These are phyloP conservation scores for Acropora yongei DNA, from an alignment of 64 coral and sea anemone species.

Conservation along the genomic window DNA sequence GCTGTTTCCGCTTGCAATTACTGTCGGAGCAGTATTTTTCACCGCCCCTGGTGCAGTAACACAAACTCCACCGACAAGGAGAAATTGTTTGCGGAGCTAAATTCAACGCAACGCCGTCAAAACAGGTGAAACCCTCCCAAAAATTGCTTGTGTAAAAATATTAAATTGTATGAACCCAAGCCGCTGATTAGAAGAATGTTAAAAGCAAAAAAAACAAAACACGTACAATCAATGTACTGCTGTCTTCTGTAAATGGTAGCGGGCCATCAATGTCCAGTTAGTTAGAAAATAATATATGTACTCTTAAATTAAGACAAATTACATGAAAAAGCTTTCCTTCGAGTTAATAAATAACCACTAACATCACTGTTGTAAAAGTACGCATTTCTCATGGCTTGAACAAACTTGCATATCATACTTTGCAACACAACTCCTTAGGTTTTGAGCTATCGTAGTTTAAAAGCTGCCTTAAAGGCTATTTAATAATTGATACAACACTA, in stretches of 20 bases:
- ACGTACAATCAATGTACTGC: too few species aligned
- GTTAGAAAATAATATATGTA: background rate
- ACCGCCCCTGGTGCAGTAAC: background rate
- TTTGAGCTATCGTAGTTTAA: background rate
- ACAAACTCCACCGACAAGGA: background rate
- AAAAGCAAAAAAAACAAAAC: background rate
- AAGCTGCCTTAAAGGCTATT: background rate
- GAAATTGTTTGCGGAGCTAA: background rate
- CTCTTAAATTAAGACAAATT: background rate
- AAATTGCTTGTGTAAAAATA: background rate
- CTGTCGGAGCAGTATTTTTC: background rate
- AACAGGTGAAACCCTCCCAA: too few species aligned
- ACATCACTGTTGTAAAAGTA: slow-evolving; percentile 11
- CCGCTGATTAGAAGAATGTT: too few species aligned
- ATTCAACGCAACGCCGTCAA: too few species aligned
- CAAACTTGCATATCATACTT: slow-evolving; percentile 18
- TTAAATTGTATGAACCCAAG: background rate
- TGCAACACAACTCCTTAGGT: slow-evolving; percentile 7
- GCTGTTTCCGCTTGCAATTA: background rate
- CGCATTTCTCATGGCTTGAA: background rate
- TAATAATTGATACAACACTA: background rate
- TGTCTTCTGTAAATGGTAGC: too few species aligned
- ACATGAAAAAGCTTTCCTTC: background rate
- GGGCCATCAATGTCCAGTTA: background rate
- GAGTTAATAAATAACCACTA: slow-evolving; percentile 31